A percentile compares a stretch with the other conserved stretches of the same genome.
Conservation (phyloP, 2,888 invertebrate species). For the Acheta domesticus region DNA sequence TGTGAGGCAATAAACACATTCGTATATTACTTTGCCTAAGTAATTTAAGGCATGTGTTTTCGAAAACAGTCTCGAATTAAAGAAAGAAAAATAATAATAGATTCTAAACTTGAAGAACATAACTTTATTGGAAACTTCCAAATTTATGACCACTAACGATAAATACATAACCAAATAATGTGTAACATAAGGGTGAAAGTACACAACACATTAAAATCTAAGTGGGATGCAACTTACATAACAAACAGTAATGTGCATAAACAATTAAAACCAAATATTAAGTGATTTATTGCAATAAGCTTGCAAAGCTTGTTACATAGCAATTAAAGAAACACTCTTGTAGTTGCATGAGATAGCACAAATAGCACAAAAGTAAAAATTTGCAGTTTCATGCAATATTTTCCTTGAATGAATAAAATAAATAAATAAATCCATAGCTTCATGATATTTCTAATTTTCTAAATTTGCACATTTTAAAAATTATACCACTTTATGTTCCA, state of each 20-base stretch:
- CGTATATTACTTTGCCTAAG: too few species aligned
- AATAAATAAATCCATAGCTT: too few species aligned
- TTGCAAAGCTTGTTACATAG: not conserved
- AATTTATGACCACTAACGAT: conserved; percentile 1
- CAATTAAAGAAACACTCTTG: not conserved
- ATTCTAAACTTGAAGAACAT: not conserved
- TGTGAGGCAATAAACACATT: too few species aligned
- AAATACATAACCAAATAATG: conserved; percentile 8
- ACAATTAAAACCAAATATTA: not conserved
- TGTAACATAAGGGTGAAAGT: not conserved
- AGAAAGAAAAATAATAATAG: not conserved
- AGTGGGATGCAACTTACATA: not conserved
- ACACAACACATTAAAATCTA: conserved; percentile 3
- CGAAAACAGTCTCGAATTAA: not conserved
- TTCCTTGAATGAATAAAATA: too few species aligned
- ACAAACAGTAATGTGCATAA: not conserved
- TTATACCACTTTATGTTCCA: not conserved
- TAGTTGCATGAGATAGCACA: not conserved
- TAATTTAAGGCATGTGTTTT: too few species aligned
- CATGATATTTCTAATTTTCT: too few species aligned
- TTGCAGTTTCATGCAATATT: too few species aligned
- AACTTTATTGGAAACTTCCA: conserved; percentile 9
- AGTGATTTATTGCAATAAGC: not conserved
- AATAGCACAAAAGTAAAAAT: not conserved
- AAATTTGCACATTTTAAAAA: too few species aligned